phyloP scores from a whole-genome alignment of 2,888 invertebrate species.

The Thera britannica region DNA sequence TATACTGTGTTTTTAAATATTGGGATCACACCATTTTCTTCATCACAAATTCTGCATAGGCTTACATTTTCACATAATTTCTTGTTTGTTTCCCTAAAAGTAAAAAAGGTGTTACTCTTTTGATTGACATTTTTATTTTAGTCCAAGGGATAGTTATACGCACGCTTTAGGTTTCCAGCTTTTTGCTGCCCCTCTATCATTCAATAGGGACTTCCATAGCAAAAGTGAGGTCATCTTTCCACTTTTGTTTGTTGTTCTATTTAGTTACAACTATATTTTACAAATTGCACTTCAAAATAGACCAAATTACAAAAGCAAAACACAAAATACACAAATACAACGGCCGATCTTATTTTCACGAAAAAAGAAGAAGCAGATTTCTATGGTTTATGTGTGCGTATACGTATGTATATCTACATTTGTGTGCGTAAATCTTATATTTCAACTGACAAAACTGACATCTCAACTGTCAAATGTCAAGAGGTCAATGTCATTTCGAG shows the following conservation, averaged over 20 bases:
- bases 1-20: constrained; percentile 68
- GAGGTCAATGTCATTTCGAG: no score
- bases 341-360: no score
- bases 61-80: constrained; percentile 30
- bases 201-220: constrained; percentile 71
- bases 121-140: not conserved
- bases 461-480: no score
- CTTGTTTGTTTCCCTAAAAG: constrained; percentile 50
- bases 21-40: constrained; percentile 64
- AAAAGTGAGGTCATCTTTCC: constrained; percentile 67
- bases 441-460: no score
- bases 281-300: no score
- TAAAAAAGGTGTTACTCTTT: not conserved
- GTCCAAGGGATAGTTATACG: constrained; percentile 36
- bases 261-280: no score
- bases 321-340: no score
- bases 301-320: no score
- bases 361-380: no score
- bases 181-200: constrained; percentile 62
- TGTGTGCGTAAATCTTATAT: no score
- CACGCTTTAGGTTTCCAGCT: constrained; percentile 63
- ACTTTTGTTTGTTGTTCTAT: not conserved
- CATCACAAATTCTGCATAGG: constrained; percentile 69
- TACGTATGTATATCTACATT: no score
- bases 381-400: no score